Base-by-base conservation (phyloP, 2,888 invertebrate species). In the Drosophila ochracea region DNA sequence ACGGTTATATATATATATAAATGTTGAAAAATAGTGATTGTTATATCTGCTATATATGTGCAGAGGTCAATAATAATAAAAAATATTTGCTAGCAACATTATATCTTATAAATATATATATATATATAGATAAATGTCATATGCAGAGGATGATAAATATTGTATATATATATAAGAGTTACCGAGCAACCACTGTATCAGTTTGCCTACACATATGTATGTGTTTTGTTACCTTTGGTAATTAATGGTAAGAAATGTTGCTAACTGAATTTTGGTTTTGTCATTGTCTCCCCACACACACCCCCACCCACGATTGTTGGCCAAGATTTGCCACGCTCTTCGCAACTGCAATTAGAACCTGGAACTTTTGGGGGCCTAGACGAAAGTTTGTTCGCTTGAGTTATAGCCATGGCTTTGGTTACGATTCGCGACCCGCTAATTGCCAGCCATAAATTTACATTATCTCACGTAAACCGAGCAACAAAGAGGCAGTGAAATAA, bases 361-460 rank as follows among this genome's bases (percentile, higher is more conserved):
- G 53, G 54, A 79, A 79, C 61, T 80, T 80, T 79, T 77, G 70
- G 55, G 61, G 21, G 77, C 83, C 79, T 73, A 79, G 83, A 68
- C 82, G 68, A 87, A 87, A 80, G 82, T 82, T 39, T 57, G 75
- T 52, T 55, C 65, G 54, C 55, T 72, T 88, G 85, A 86, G 75
- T 88, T 86, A 86, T 89, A 78, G 74, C 81, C 80, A 28, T 74
- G 78, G 72, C 86, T 86, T 78, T 76, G 89, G 76, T 80, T 86
- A 63, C 81, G 82, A 89, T 79, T 83, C 83, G 84, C 85, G 81
- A 78, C 74, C 88, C 77, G 90, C 85, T 86, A 86, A 86, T 86
- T 89, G 90, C 90, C 76, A 74, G 78, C 90, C 83, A 86, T 86
- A 86, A 86, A 86, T 86, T 88, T 90, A 88, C 90, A 86, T 86